Conservation (phyloP, 1,140 invertebrate species). For the Tetramorium simillimum region DNA sequence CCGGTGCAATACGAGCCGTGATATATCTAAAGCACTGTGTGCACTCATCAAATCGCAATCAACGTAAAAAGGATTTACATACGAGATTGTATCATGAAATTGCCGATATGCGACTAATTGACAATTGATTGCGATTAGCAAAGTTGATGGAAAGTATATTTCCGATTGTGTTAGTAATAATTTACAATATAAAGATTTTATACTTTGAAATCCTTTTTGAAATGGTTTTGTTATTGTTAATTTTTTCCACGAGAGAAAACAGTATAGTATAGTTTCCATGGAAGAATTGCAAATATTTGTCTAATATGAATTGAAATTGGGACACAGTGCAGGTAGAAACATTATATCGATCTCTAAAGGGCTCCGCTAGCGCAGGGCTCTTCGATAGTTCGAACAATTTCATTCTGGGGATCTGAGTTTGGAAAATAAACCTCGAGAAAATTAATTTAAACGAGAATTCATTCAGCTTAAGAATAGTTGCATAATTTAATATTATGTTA, state of each 20-base stretch:
- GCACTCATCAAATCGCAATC: conserved; percentile 5
- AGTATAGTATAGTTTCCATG: neutral
- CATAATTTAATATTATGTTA: neutral
- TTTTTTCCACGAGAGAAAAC: neutral
- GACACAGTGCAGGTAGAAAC: neutral
- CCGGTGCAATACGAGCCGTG: neutral
- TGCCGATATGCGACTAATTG: neutral
- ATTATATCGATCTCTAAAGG: neutral
- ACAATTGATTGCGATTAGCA: neutral
- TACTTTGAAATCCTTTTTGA: neutral
- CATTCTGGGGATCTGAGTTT: neutral
- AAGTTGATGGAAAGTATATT: neutral
- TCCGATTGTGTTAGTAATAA: neutral
- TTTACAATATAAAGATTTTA: neutral
- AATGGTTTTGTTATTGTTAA: neutral
- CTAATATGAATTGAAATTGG: neutral
- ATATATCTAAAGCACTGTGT: neutral
- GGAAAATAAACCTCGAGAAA: neutral
- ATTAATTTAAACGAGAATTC: neutral
- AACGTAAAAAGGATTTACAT: neutral
- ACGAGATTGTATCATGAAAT: neutral
- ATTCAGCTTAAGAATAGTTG: neutral
- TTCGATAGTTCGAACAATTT: neutral
- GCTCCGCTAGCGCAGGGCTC: neutral
- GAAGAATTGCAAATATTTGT: neutral